Percentiles rank a stretch among this genome's conserved stretches.
Evolutionary conservation across 2,113 vertebrate species (phyloP).

Genomic region (Megaceryle maxima): DNA sequence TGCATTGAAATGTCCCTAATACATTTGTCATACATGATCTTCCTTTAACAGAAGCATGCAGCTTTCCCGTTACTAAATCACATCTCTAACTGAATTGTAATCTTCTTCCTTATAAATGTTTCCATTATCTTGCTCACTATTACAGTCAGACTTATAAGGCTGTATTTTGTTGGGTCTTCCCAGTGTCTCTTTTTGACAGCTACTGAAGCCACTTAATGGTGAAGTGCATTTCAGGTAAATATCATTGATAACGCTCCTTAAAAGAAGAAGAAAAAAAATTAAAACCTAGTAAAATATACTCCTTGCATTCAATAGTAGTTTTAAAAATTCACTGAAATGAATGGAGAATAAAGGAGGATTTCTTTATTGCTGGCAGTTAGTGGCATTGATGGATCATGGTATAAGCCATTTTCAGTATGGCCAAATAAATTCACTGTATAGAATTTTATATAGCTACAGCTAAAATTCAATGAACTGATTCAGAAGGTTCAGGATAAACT

Average conservation of each 20-base stretch:
- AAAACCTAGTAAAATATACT: constrained; percentile 19
- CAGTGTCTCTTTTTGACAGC: neutral
- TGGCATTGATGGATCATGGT: constrained; percentile 75
- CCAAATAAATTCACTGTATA: constrained; percentile 72
- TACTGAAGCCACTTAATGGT: neutral
- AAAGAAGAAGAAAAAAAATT: constrained; percentile 57
- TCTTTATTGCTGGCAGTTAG: constrained; percentile 64
- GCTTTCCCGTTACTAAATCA: constrained; percentile 32
- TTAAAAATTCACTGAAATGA: constrained; percentile 64
- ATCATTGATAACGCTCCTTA: neutral
- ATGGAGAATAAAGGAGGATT: constrained; percentile 33
- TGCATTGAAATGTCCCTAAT: constrained; percentile 41
- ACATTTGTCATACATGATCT: constrained; percentile 41
- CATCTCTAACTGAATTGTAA: constrained; percentile 18
- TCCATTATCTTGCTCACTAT: constrained; percentile 6
- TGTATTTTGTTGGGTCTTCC: neutral
- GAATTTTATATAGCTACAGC: constrained; percentile 75
- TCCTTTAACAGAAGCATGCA: constrained; percentile 35
- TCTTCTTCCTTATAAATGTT: constrained; percentile 20
- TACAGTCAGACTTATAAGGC: constrained; percentile 4
- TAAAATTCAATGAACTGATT: constrained; percentile 82
- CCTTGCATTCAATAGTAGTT: constrained; percentile 55
- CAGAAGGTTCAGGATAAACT: constrained; percentile 77
- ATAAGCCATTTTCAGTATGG: constrained; percentile 53
- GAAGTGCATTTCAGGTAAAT: constrained; percentile 27